Conservation (phyloP, 2,888 invertebrate genomes). For the Aporophyla lueneburgensis region DNA sequence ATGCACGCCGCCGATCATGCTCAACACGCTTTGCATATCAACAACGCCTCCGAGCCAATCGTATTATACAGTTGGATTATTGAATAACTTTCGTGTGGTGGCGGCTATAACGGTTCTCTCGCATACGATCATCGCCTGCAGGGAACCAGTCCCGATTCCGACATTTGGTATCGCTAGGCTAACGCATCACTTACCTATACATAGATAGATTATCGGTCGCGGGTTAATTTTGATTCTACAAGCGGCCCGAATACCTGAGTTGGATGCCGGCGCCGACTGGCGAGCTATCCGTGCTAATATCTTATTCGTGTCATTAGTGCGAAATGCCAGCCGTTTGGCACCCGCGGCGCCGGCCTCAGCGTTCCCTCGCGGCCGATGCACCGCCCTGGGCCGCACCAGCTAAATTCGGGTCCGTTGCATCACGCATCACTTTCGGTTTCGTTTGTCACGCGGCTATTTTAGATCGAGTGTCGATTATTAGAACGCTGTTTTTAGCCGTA, state of each 20-base stretch:
- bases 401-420: slow-evolving; percentile 90
- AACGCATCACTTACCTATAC: slow-evolving; percentile 45
- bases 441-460: slow-evolving; percentile 90
- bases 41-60: slow-evolving; percentile 68
- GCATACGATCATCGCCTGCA: slow-evolving; percentile 57
- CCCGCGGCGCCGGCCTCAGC: slow-evolving; percentile 78
- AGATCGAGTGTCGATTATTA: slow-evolving; percentile 89
- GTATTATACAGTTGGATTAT: slow-evolving; percentile 69
- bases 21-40: slow-evolving; percentile 75
- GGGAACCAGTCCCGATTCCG: slow-evolving; percentile 65
- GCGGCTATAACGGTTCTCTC: slow-evolving; percentile 73
- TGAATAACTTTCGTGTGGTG: slow-evolving; percentile 72
- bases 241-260: slow-evolving; percentile 83
- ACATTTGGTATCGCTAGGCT: slow-evolving; percentile 49
- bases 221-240: slow-evolving; percentile 82
- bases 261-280: slow-evolving; percentile 77
- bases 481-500: slow-evolving; percentile 86
- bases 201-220: slow-evolving; percentile 65
- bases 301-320: slow-evolving; percentile 90
- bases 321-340: slow-evolving; percentile 90
- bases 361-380: slow-evolving; percentile 87
- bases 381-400: slow-evolving; percentile 83
- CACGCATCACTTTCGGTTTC: slow-evolving; percentile 90
- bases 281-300: slow-evolving; percentile 88
- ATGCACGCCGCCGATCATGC: slow-evolving; percentile 60